Evolutionary conservation across 1,140 invertebrate genomes (phyloP).

Genomic region (Eciton burchellii): DNA sequence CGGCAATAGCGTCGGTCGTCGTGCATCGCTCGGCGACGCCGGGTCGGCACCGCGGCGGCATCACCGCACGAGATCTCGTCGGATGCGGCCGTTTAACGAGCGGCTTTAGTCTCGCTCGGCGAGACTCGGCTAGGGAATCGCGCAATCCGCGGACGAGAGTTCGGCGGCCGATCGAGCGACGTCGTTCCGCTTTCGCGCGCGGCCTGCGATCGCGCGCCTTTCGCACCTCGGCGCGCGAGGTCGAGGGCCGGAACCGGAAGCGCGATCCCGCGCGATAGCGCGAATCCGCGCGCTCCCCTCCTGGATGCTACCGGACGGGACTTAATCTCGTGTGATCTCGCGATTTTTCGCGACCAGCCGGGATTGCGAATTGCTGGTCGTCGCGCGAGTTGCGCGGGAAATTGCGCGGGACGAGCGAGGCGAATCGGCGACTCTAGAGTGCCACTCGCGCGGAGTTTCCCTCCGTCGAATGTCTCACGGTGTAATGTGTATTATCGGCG

Average conservation of each 20-base stretch:
- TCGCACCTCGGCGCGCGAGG: not conserved
- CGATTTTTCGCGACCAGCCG: slow-evolving; percentile 41
- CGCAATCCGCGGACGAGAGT: not conserved
- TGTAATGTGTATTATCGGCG: slow-evolving; percentile 3
- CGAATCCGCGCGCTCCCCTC: slow-evolving; percentile 39
- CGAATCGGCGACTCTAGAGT: not conserved
- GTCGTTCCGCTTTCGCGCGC: not conserved
- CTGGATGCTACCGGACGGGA: slow-evolving; percentile 40
- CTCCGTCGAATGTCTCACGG: slow-evolving; percentile 6
- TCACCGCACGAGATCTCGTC: not conserved
- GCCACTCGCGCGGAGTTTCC: not conserved
- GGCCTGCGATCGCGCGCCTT: not conserved
- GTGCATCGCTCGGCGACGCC: not conserved
- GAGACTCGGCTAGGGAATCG: not conserved
- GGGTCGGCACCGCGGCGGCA: no score
- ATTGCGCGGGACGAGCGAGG: not conserved
- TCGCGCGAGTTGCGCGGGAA: not conserved
- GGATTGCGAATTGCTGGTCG: slow-evolving; percentile 10
- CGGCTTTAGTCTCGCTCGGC: not conserved
- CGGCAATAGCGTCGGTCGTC: slow-evolving; percentile 35
- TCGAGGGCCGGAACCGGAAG: slow-evolving; percentile 13
- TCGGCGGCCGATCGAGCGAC: not conserved
- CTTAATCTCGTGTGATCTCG: slow-evolving; percentile 57
- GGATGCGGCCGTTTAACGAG: not conserved
- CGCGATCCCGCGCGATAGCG: slow-evolving; percentile 35